Percentiles rank a stretch among this genome's conserved stretches.
Evolutionary conservation across 2,888 invertebrate species (phyloP).

Genomic region (Drosophila limbata): DNA sequence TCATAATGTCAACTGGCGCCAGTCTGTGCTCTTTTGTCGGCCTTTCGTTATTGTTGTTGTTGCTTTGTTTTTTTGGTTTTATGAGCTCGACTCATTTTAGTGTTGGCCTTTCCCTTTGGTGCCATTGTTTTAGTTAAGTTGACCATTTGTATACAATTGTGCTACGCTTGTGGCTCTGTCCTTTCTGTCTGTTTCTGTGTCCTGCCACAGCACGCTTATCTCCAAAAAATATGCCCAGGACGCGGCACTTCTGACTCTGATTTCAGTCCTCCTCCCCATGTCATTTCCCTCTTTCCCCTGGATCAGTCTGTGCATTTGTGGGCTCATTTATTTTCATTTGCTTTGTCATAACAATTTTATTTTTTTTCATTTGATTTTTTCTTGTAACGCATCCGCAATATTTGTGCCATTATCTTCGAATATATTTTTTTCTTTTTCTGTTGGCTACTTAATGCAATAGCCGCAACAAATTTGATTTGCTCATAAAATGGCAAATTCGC

Average conservation of each 20-base stretch:
- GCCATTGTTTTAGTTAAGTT: constrained; percentile 78
- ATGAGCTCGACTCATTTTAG: constrained; percentile 63
- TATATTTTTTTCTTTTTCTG: constrained; percentile 47
- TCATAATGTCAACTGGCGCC: constrained; percentile 41
- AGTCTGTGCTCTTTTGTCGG: constrained; percentile 42
- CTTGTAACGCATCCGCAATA: constrained; percentile 44
- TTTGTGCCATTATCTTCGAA: constrained; percentile 57
- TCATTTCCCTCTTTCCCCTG: background rate
- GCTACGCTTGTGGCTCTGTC: constrained; percentile 44
- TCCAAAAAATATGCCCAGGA: constrained; percentile 53
- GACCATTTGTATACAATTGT: constrained; percentile 82
- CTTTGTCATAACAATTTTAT: constrained; percentile 75
- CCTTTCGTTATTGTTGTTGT: constrained; percentile 26
- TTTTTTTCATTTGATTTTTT: constrained; percentile 43
- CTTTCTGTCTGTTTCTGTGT: constrained; percentile 27
- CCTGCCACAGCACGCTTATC: constrained; percentile 65
- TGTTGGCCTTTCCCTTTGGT: constrained; percentile 46
- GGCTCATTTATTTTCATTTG: constrained; percentile 81
- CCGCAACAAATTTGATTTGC: constrained; percentile 74
- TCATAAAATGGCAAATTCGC: constrained; percentile 57
- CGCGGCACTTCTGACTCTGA: constrained; percentile 38
- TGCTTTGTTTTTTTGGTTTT: constrained; percentile 61
- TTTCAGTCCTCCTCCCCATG: constrained; percentile 16
- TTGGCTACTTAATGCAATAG: constrained; percentile 74
- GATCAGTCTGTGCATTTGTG: constrained; percentile 64